These are phyloP conservation scores for Xestia sexstrigata DNA, from an alignment of 2,888 invertebrate genomes.

Conservation along the genomic window DNA sequence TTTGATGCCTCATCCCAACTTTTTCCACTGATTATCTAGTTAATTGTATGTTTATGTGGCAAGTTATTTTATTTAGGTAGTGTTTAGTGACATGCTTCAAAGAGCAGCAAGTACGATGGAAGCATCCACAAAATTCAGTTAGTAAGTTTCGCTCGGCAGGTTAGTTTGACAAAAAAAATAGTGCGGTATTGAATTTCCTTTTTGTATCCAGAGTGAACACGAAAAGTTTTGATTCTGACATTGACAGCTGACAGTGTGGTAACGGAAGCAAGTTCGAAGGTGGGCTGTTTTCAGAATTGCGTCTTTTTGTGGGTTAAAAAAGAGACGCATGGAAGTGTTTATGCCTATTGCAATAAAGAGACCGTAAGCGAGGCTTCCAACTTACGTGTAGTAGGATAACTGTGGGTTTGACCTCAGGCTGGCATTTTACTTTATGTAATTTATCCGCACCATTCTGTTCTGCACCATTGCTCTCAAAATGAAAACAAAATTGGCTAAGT, in stretches of 20 bases:
- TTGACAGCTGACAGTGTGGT: slow-evolving; percentile 40
- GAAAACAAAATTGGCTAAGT: too few species aligned
- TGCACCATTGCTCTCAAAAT: too few species aligned
- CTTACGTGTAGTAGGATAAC: not conserved
- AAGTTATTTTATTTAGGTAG: not conserved
- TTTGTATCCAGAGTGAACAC: not conserved
- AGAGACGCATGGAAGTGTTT: not conserved
- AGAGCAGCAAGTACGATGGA: not conserved
- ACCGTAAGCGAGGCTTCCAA: not conserved
- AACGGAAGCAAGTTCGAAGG: not conserved
- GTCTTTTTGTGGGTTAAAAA: too few species aligned
- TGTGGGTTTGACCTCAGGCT: not conserved
- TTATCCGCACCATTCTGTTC: too few species aligned
- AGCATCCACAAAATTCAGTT: not conserved
- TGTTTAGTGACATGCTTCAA: not conserved
- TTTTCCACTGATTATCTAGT: not conserved
- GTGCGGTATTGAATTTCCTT: slow-evolving; percentile 9
- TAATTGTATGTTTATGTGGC: not conserved
- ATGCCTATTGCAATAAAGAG: not conserved
- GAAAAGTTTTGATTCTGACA: slow-evolving; percentile 32
- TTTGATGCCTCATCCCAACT: not conserved
- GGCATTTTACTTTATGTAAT: not conserved
- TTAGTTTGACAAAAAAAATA: not conserved
- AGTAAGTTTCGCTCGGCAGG: not conserved
- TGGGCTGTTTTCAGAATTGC: not conserved